Evolutionary conservation across 2,888 invertebrate species (phyloP), one percentile per base, ranked within the genome.

Genomic region (Temnothorax rugatulus): DNA sequence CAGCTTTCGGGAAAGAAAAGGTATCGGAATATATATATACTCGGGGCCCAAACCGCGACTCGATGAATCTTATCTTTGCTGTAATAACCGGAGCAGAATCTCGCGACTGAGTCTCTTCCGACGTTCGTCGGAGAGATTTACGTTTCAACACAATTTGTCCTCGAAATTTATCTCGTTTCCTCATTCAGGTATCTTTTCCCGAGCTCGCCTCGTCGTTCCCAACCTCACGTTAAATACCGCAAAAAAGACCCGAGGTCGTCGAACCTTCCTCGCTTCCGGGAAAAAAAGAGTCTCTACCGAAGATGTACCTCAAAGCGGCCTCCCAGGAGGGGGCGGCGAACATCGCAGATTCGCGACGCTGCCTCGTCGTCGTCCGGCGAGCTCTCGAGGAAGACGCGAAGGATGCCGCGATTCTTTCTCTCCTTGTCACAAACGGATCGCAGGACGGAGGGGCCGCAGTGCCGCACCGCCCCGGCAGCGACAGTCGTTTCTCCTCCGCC

Each of bases 291-390:
- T 15, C 15, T 5, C 34, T 50, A 41, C 2, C 9, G 47, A 50
- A 57, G 44, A 69, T 15, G 9, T 89, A 89, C 89, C 89, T 92
- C 50, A 87, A 83, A 47, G 87, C 85, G 75, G 86, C 79, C 59
- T 90, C 86, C 88, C 92, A 91, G 38, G 84, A 85, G 59, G 88
- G 82, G 57, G 79, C 84, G 61, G 84, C 86, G 69, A 88, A 89
- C 87, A 91, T 91, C 54, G 82, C 85, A 87, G 84, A 82, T 57
- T 74, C 47, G 38, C 18, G 34, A 29, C 34, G 21, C 61, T 25
- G 21, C 25, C 29, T 29, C 29, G 61, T 44, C 29, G 34, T 73
- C 74, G 50, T 61, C 13, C 21, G 52, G 44, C 29, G 11, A 21
- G 13, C 4, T 41, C 54, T 77, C 41, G 79, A 44, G 13, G 38